These are phyloP conservation scores for Charanyca ferruginea DNA, from an alignment of 2,888 invertebrate genomes.

Conservation along the genomic window DNA sequence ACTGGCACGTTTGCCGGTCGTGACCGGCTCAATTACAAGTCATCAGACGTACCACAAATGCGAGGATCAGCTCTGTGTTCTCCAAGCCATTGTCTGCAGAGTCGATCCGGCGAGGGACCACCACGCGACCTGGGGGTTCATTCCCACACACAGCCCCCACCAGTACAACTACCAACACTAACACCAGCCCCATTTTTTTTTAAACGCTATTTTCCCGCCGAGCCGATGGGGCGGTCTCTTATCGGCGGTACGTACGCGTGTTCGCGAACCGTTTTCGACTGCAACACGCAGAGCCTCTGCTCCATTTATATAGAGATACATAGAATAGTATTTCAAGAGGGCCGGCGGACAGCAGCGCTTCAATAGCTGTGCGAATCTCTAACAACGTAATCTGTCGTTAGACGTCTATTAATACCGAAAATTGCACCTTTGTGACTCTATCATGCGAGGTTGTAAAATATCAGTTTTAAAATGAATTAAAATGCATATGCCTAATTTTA, in stretches of 20 bases:
- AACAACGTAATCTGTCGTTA: slow-evolving; percentile 49
- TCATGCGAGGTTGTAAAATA: slow-evolving; percentile 7
- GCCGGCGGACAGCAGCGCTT: slow-evolving; percentile 68
- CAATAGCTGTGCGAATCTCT: slow-evolving; percentile 64
- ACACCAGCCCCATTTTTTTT: slow-evolving; percentile 73
- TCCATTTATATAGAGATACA: slow-evolving; percentile 87
- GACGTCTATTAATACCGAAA: slow-evolving; percentile 37
- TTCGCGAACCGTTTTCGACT: slow-evolving; percentile 86
- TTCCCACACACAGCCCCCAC: slow-evolving; percentile 71
- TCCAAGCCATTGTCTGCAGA: slow-evolving; percentile 69
- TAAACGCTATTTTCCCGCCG: slow-evolving; percentile 67
- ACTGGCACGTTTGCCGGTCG: slow-evolving; percentile 64
- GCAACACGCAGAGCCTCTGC: slow-evolving; percentile 80
- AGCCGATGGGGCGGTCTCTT: slow-evolving; percentile 62
- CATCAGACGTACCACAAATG: slow-evolving; percentile 82
- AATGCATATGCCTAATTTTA: slow-evolving; percentile 21
- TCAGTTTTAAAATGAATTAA: slow-evolving; percentile 7
- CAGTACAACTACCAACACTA: slow-evolving; percentile 68
- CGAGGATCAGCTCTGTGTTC: slow-evolving; percentile 78
- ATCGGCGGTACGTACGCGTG: slow-evolving; percentile 78
- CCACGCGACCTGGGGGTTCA: slow-evolving; percentile 65
- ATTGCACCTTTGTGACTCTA: slow-evolving; percentile 29
- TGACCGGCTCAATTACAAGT: slow-evolving; percentile 67
- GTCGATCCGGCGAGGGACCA: slow-evolving; percentile 64
- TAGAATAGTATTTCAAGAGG: slow-evolving; percentile 78